phyloP scores from a whole-genome alignment of 2,888 invertebrate species.

The Phengaris arion region DNA sequence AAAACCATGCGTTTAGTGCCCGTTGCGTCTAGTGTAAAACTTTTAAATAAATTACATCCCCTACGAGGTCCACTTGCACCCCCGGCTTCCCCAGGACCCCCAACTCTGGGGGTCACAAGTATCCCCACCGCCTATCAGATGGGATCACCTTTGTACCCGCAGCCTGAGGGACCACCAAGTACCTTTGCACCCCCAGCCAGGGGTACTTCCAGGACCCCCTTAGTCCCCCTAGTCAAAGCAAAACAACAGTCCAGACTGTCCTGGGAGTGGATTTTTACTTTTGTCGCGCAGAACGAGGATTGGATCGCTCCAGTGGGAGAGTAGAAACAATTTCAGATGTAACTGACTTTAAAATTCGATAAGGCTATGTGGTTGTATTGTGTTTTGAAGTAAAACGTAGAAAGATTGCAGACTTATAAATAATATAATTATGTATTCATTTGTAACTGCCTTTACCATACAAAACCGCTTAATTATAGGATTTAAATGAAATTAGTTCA shows the following conservation, averaged over 20 bases:
- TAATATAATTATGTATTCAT: no score
- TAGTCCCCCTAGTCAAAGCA: neutral
- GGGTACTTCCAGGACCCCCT: neutral
- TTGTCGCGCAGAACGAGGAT: slow-evolving; percentile 11
- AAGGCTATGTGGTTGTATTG: neutral
- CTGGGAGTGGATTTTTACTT: slow-evolving; percentile 24
- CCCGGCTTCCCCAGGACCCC: neutral
- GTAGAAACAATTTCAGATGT: neutral
- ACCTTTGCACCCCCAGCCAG: neutral
- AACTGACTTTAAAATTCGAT: slow-evolving; percentile 12
- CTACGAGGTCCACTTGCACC: neutral
- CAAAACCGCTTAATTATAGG: no score
- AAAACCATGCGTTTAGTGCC: slow-evolving; percentile 23
- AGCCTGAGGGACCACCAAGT: neutral
- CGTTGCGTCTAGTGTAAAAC: slow-evolving; percentile 14
- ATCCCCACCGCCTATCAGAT: neutral
- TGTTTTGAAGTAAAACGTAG: neutral
- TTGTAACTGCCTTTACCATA: no score
- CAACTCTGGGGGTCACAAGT: neutral
- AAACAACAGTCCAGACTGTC: slow-evolving; percentile 22
- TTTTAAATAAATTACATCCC: slow-evolving; percentile 27
- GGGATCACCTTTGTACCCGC: neutral
- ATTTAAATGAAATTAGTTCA: no score
- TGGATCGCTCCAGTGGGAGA: slow-evolving; percentile 22
- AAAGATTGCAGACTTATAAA: no score